Base-by-base conservation (phyloP, 2,113 vertebrate genomes). In the Echinops telfairi region DNA sequence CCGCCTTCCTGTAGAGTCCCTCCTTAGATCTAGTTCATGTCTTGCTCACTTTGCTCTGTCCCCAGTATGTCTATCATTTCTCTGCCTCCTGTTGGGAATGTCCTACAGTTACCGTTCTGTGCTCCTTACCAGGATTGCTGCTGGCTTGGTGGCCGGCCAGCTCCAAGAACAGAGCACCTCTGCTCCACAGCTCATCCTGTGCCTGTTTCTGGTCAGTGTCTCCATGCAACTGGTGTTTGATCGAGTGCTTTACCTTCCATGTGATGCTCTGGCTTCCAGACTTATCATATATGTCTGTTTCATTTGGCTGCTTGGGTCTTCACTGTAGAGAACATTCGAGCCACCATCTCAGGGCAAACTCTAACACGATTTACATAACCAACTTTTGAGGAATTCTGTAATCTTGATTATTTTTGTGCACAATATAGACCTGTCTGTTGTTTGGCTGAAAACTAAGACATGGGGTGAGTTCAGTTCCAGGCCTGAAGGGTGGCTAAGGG, bases 341-440 rank as follows among this genome's bases (percentile, higher is more conserved):
- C 70, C 17, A 20, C n/a, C 70, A 33, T 20, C n/a, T 71, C 3
- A 4, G n/a, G 70, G 4, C 6, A 19, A 71, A n/a, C 4, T 71
- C 70, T 71, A n/a, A 70, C 68, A 33, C 12, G 6, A 12, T 53
- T 53, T 53, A 53, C 20, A 2, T 33, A 66, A 33, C 17, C 71
- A 73, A 73, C 90, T 92, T 86, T 76, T 64, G 58, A 66, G 43
- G 97, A 87, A 6, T 97, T 98, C 97, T 98, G 98, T 96, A 99
- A 96, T 96, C 99, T 99, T 97, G 19, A 99, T 97, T 99, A 53
- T 53, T 62, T 62, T 4, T 62, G 60, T 19, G 14, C 60, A 62
- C 57, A 14, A 16, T 58, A 58, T 12, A 58, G 57, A 19, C 22
- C 60, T 62, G 12, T 62, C 60, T 62, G 3, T 19, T 22, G 60